phyloP scores from a whole-genome alignment of 2,113 vertebrate species.

The Anser cygnoides region DNA sequence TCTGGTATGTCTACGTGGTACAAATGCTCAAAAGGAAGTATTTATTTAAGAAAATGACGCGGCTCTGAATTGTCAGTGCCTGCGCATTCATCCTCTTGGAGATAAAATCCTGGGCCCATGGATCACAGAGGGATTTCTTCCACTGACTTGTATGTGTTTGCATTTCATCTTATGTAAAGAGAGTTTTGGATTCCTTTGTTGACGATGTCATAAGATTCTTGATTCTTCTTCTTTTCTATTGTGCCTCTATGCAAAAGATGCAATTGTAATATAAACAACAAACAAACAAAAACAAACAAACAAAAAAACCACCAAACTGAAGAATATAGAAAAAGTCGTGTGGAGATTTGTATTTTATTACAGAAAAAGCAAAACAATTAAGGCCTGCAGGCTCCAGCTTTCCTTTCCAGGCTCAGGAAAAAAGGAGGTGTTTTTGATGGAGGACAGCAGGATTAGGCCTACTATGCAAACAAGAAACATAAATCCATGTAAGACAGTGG shows the following conservation, averaged over 20 bases:
- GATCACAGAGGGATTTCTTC: not conserved
- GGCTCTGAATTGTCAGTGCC: not conserved
- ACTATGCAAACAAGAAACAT: not conserved
- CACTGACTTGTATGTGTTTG: not conserved
- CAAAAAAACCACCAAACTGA: not conserved
- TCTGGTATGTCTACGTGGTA: rapidly evolving
- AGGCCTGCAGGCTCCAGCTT: not conserved
- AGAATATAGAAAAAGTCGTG: not conserved
- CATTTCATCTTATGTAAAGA: not conserved
- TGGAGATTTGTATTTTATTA: not conserved
- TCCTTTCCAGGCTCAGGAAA: not conserved
- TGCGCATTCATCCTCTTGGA: not conserved
- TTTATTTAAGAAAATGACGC: not conserved
- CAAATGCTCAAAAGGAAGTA: not conserved
- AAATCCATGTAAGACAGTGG: not conserved
- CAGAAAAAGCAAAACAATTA: not conserved
- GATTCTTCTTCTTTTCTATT: not conserved
- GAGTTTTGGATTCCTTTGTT: not conserved
- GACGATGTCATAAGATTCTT: not conserved
- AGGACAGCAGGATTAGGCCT: not conserved
- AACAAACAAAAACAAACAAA: too few relatives aligned
- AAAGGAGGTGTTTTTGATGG: not conserved
- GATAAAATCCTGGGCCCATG: not conserved
- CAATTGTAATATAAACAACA: not conserved
- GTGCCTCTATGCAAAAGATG: not conserved